Conservation (phyloP, 1,140 invertebrate genomes). For the Solenopsis fugax region DNA sequence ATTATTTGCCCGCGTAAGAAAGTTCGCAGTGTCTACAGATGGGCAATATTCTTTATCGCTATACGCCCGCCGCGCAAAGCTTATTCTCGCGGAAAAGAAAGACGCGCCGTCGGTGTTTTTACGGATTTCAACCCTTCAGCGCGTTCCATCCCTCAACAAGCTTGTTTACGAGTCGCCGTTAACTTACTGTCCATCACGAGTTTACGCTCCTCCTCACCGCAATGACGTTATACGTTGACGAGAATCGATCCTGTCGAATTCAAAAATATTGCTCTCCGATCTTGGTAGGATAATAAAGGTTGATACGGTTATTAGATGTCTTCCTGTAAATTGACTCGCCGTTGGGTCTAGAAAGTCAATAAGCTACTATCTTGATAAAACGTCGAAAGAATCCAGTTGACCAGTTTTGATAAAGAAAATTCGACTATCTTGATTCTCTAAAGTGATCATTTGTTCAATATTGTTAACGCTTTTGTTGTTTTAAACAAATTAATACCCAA, state of each 20-base stretch:
- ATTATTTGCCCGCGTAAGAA: neutral
- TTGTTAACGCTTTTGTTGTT: too few relatives aligned
- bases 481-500: too few relatives aligned
- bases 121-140: slow-evolving; percentile 25
- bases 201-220: slow-evolving; percentile 30
- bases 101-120: neutral
- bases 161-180: slow-evolving; percentile 37
- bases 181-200: slow-evolving; percentile 36
- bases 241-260: slow-evolving; percentile 11
- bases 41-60: slow-evolving; percentile 25
- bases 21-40: neutral
- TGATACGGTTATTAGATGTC: slow-evolving; percentile 23
- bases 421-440: too few relatives aligned
- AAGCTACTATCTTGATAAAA: neutral
- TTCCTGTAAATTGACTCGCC: slow-evolving; percentile 18
- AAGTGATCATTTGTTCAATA: too few relatives aligned
- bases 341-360: neutral
- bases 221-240: slow-evolving; percentile 25
- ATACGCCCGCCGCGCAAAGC: neutral
- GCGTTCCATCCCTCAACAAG: slow-evolving; percentile 4
- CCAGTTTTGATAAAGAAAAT: too few relatives aligned
- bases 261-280: slow-evolving; percentile 21
- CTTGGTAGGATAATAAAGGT: neutral
- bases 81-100: slow-evolving; percentile 17
- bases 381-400: neutral